These are phyloP conservation scores for Upupa epops DNA, from an alignment of 2,113 vertebrate species.

Conservation along the genomic window DNA sequence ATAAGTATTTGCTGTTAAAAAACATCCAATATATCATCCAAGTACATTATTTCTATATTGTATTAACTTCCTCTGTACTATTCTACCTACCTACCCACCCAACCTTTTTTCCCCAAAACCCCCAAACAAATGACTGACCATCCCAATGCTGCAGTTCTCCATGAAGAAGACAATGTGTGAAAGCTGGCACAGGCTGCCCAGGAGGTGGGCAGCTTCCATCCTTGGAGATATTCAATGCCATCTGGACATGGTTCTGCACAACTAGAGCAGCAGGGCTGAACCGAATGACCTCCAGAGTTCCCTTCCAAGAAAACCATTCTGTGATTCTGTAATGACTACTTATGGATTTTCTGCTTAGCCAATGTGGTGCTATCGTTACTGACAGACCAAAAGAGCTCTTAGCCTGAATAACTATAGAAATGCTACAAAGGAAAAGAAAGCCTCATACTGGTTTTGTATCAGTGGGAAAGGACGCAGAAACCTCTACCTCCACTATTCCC, in stretches of 20 bases:
- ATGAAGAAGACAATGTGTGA: not conserved
- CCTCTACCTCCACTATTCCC: not conserved
- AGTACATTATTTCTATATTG: not conserved
- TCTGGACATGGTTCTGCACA: not conserved
- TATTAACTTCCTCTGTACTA: not conserved
- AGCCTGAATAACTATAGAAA: not conserved
- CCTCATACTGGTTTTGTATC: not conserved
- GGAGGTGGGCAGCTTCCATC: not conserved
- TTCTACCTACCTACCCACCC: not conserved
- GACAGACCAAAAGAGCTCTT: not conserved
- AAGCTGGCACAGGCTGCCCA: not conserved
- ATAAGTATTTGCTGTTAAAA: not conserved
- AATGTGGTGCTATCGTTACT: not conserved
- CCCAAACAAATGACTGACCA: not conserved
- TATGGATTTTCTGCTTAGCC: not conserved
- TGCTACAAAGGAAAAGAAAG: not conserved
- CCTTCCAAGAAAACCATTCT: not conserved
- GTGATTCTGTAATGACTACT: not conserved
- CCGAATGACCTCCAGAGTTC: not conserved
- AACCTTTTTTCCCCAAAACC: fast-evolving
- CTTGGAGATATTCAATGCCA: not conserved
- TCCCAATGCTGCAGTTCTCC: not conserved
- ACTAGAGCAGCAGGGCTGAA: not conserved
- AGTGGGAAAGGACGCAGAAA: not conserved
- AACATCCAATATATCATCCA: not conserved